Evolutionary conservation across 2,888 invertebrate species (phyloP).

Genomic region (Euproctis similis): DNA sequence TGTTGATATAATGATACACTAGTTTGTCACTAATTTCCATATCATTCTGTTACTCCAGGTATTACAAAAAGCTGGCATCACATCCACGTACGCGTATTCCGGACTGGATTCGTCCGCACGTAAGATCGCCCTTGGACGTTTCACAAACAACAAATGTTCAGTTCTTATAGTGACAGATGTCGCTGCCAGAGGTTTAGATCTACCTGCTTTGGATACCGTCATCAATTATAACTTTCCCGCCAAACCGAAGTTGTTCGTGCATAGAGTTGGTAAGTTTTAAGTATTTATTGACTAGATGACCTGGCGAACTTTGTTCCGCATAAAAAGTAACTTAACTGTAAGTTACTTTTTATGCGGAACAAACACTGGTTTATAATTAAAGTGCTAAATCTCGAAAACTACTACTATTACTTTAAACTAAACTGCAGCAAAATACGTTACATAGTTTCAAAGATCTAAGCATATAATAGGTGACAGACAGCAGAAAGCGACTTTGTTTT

Average conservation of each 20-base stretch:
- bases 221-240: constrained; percentile 98
- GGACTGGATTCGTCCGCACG: constrained; percentile 95
- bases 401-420: too few relatives aligned
- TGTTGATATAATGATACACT: too few relatives aligned
- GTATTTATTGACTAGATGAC: not conserved
- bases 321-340: too few relatives aligned
- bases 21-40: too few relatives aligned
- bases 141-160: constrained; percentile 85
- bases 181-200: constrained; percentile 97
- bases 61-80: constrained; percentile 83
- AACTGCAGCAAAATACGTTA: too few relatives aligned
- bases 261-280: constrained; percentile 90
- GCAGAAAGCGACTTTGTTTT: too few relatives aligned
- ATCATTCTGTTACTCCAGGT: constrained; percentile 78
- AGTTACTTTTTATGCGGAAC: too few relatives aligned
- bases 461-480: too few relatives aligned
- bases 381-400: too few relatives aligned
- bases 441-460: too few relatives aligned
- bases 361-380: too few relatives aligned
- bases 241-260: constrained; percentile 97
- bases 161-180: constrained; percentile 97
- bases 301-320: too few relatives aligned
- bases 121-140: constrained; percentile 95
- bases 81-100: constrained; percentile 95
- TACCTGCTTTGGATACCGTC: constrained; percentile 96